Base-by-base conservation (phyloP, 2,113 vertebrate species). In the Micromys minutus region DNA sequence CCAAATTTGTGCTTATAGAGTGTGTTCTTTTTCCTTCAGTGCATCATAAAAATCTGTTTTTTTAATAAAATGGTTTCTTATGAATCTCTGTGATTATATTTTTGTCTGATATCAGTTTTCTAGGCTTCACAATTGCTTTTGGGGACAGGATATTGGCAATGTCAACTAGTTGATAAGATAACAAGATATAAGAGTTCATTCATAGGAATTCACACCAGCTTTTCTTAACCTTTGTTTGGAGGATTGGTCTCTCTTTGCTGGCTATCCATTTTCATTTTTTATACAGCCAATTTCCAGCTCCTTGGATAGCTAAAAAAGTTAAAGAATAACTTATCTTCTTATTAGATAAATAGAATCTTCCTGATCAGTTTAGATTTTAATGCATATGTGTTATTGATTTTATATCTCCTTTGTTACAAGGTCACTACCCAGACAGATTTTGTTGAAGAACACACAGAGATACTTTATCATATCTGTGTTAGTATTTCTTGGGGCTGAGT, bases 101-200 rank as follows among this genome's bases (percentile, higher is more conserved):
- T 87, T 94, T 75, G 55, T 91, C 87, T 89, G 11, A 86, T 90
- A 77, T 86, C 91, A 17, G 9, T 87, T 94, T 90, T 90, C 91
- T 93, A 26, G 39, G 61, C 36, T 50, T 72, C 7, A 45, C 36
- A 86, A 39, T 91, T 94, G n/a, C 72, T 86, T 89, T 92, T 89
- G 89, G 88, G 42, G n/a, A 15, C 59, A 87, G 15, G 9, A 24
- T 61, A 71, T 91, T 91, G 61, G 65, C 39, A 84, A 63, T 29
- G 9, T 15, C 24, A 95, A 59, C 3, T 89, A n/a, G 21, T 10
- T 95, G 77, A 93, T 45, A 17, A 63, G 29, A 63, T 77, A 92
- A 85, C 39, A 65, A 93, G 7, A 75, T 90, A 90, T 0, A 90
- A 61, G 59, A 87, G 81, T 88, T 83, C 21, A 76, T 93, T 80